Evolutionary conservation across 1,140 invertebrate genomes (phyloP), one percentile per base, ranked within the genome.

Genomic region (Portunus trituberculatus): DNA sequence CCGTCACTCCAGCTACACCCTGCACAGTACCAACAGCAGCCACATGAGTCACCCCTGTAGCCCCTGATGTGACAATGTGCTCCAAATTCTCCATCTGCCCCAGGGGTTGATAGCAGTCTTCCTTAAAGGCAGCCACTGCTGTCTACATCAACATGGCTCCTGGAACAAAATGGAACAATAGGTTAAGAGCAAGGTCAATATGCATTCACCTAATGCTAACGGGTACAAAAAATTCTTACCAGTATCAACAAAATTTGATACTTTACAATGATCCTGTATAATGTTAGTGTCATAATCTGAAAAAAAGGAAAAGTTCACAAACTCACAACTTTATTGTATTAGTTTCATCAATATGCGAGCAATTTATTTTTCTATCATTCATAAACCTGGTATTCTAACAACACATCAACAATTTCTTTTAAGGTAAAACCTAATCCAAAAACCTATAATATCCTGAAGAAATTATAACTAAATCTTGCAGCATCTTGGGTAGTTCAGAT

Each of bases 21-120:
- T 84, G n/a, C 59, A 95, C 86, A 7, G 86, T 52, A 7, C 84
- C 86, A 25, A 95, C 95, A 12, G 82, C 91, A 45, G 94, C 32
- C 29, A 95, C 82, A n/a, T 95, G 94, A 20, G 94, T 95, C 46
- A 92, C 91, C 29, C 83, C 91, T 8, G 94, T 92, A 10, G 89
- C 95, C 7, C 86, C 95, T 25, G 95, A 93, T 4, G 95, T 93
- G 14, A 93, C 95, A 90, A 93, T 95, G 87, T 95, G 95, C 46
- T 95, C 95, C 95, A 95, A 88, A 25, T 76, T 76, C 67, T 76
- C 67, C 67, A 76, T 76, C 52, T n/a, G 67, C 67, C 52, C 52
- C n/a, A 1, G 67, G n/a, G 12, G 67, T n/a, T 76, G 67, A 76
- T 20, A 7, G 67, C n/a, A n/a, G 67, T 76, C 67, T 25, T 76